These are phyloP conservation scores for Oxycera nigricornis DNA, from an alignment of 2,888 invertebrate genomes.

Conservation along the genomic window DNA sequence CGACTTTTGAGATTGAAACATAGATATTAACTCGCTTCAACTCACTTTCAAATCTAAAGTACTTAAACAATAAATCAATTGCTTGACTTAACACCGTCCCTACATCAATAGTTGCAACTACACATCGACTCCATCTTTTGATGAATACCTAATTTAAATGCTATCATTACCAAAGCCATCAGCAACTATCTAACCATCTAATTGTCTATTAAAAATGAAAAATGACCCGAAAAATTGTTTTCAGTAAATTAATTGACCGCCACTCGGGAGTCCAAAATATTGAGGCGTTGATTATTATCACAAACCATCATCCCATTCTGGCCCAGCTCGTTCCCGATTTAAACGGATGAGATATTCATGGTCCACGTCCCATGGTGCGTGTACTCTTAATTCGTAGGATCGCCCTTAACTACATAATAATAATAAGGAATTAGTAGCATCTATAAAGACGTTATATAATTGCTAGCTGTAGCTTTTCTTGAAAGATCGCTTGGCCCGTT, in stretches of 20 bases:
- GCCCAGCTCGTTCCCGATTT: neutral
- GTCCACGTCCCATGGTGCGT: slow-evolving; percentile 6
- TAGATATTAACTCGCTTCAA: neutral
- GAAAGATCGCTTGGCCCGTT: neutral
- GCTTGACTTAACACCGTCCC: neutral
- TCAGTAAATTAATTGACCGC: slow-evolving; percentile 18
- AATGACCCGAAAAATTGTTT: slow-evolving; percentile 32
- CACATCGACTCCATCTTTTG: neutral
- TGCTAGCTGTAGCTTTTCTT: neutral
- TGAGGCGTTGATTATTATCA: slow-evolving; percentile 27
- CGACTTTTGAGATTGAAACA: neutral
- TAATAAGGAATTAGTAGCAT: slow-evolving; percentile 25
- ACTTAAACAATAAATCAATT: too few species aligned
- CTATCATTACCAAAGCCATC: neutral
- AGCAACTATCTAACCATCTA: slow-evolving; percentile 23
- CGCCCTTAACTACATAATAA: slow-evolving; percentile 12
- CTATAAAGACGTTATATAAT: slow-evolving; percentile 23
- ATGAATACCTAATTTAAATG: slow-evolving; percentile 21
- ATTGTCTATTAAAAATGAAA: slow-evolving; percentile 28
- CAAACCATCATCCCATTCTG: neutral
- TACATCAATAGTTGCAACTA: neutral
- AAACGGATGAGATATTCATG: neutral
- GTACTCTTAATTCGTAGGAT: neutral
- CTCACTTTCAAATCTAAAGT: too few species aligned
- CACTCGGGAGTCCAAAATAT: neutral